Evolutionary conservation across 2,888 invertebrate genomes (phyloP).

Genomic region (Plebejus anna): DNA sequence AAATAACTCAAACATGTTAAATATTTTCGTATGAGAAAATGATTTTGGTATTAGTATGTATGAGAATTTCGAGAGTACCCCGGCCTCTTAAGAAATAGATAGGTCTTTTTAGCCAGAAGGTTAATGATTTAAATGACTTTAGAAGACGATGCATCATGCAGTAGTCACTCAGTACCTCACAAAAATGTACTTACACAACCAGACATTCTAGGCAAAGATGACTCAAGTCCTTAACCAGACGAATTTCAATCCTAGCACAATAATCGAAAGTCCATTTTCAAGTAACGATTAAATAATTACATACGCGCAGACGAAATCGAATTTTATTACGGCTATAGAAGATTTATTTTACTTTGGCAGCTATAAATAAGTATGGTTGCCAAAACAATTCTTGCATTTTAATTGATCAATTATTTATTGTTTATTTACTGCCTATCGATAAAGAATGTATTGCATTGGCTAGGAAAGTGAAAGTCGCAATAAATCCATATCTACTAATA

Average conservation of each 20-base stretch:
- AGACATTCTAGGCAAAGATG: neutral
- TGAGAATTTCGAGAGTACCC: too few relatives aligned
- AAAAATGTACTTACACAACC: neutral
- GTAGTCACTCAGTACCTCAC: neutral
- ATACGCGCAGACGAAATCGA: neutral
- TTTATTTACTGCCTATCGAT: slow-evolving; percentile 19
- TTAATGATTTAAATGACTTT: neutral
- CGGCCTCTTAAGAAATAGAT: too few relatives aligned
- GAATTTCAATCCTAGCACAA: neutral
- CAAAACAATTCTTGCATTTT: slow-evolving; percentile 4
- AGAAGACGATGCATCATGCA: neutral
- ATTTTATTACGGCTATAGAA: neutral
- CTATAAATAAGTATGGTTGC: neutral
- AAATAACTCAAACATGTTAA: too few relatives aligned
- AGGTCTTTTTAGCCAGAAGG: too few relatives aligned
- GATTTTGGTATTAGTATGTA: too few relatives aligned
- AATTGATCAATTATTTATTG: slow-evolving; percentile 16
- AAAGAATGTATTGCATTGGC: neutral
- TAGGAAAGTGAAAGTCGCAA: neutral
- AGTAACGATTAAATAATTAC: neutral
- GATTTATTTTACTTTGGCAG: neutral
- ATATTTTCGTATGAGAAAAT: too few relatives aligned
- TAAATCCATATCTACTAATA: neutral
- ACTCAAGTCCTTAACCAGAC: neutral
- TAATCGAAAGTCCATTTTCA: neutral